Percentiles rank a stretch among this genome's conserved stretches.
Conservation (phyloP, 2,113 vertebrate genomes). For the Zosterops borbonicus region DNA sequence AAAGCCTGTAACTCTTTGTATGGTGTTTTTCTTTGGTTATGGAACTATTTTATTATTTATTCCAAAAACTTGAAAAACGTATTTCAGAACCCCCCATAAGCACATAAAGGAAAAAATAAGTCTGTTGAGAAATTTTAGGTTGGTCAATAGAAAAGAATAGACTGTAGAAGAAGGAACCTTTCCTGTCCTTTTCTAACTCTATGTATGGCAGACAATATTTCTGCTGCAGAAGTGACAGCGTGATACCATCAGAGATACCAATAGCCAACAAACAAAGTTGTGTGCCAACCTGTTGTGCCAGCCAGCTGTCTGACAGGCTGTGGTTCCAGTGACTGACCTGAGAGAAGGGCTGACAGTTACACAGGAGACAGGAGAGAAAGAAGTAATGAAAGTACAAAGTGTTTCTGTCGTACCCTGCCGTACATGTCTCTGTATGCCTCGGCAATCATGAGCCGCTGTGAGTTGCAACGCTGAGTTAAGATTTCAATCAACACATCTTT, state of each 20-base stretch:
- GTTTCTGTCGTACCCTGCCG: constrained; percentile 58
- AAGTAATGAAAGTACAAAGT: background rate
- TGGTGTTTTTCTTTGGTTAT: background rate
- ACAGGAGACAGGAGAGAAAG: background rate
- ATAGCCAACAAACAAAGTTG: background rate
- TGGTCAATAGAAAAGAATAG: background rate
- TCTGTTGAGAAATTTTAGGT: background rate
- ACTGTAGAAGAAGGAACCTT: background rate
- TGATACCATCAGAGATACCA: background rate
- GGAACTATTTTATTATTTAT: background rate
- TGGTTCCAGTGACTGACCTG: background rate
- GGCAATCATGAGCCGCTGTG: constrained; percentile 73
- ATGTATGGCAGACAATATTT: rapidly evolving
- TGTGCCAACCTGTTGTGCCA: background rate
- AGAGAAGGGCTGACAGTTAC: background rate
- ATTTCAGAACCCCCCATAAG: background rate
- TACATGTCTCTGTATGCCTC: constrained; percentile 72
- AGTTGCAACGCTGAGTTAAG: constrained; percentile 75
- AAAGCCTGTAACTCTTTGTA: background rate
- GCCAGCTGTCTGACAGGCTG: background rate
- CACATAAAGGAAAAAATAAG: background rate
- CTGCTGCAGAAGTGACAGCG: background rate
- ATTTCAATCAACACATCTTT: constrained; percentile 78
- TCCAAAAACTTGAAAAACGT: background rate
- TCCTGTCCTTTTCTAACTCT: background rate